Conservation (phyloP, 2,113 vertebrate genomes). For the Austrofundulus limnaeus region DNA sequence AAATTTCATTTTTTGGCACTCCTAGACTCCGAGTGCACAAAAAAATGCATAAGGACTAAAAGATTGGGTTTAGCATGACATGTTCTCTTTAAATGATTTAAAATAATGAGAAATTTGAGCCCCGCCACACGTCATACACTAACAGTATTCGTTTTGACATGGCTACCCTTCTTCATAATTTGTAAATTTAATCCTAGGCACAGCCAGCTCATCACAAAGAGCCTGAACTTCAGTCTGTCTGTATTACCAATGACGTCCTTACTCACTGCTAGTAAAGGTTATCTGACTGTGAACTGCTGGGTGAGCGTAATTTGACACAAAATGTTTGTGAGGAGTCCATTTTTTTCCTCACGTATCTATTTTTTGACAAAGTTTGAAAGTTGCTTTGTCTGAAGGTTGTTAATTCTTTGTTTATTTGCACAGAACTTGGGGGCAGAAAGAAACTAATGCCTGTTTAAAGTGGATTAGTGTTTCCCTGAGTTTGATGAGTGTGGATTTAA, state of each 20-base stretch:
- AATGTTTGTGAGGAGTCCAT: constrained; percentile 1
- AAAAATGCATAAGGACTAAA: too few species aligned
- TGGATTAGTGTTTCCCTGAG: constrained; percentile 33
- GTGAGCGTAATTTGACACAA: background rate
- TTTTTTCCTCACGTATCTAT: too few species aligned
- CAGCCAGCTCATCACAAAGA: constrained; percentile 31
- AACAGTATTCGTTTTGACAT: background rate
- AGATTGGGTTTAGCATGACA: too few species aligned
- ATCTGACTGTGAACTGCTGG: constrained; percentile 10
- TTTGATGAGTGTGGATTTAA: constrained; percentile 24
- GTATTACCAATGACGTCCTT: constrained; percentile 15
- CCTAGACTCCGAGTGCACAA: too few species aligned
- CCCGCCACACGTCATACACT: too few species aligned
- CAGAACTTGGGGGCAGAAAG: constrained; percentile 9
- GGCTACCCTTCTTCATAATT: constrained; percentile 1
- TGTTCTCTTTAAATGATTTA: background rate
- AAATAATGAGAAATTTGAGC: constrained; percentile 21
- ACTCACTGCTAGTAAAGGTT: background rate
- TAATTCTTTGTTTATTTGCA: constrained; percentile 29
- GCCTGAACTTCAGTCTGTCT: constrained; percentile 12
- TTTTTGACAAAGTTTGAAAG: constrained; percentile 8
- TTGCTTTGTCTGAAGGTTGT: constrained; percentile 11
- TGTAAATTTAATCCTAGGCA: constrained; percentile 29
- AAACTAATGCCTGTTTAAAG: constrained; percentile 37
- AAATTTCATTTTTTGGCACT: too few species aligned